Conservation (phyloP, 2,888 invertebrate genomes). For the Andrena fulva region DNA sequence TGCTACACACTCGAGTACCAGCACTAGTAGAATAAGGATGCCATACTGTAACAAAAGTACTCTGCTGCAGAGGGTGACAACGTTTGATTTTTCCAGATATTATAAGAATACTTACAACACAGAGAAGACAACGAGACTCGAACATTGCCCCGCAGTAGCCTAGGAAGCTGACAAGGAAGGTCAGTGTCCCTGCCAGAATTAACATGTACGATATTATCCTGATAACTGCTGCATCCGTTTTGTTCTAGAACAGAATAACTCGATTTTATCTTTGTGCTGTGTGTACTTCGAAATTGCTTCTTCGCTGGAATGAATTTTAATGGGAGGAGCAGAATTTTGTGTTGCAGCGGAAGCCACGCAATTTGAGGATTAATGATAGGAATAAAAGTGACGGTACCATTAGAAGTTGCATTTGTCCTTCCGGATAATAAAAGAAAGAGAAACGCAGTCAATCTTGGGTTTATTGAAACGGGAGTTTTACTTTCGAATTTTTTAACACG, state of each 20-base stretch:
- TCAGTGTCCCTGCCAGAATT: conserved; percentile 89
- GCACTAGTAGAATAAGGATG: conserved; percentile 88
- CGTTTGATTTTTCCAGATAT: background rate
- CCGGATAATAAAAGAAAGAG: no score
- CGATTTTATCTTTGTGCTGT: background rate
- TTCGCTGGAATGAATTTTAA: no score
- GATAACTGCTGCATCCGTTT: conserved; percentile 86
- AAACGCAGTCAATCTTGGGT: no score
- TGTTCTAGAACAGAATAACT: conserved; percentile 68
- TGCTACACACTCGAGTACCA: conserved; percentile 88
- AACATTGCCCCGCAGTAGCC: conserved; percentile 90
- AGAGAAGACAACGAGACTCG: conserved; percentile 89
- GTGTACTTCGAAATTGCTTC: background rate
- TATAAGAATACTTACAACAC: conserved; percentile 87
- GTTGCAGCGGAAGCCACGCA: no score
- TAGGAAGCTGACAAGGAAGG: conserved; percentile 90
- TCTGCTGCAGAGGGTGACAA: background rate
- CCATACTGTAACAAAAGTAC: conserved; percentile 87
- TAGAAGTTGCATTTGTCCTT: no score
- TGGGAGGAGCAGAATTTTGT: no score
- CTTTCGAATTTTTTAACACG: no score
- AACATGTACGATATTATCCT: conserved; percentile 89
- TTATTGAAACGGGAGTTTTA: no score
- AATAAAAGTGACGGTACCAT: no score
- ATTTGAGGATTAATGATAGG: no score